phyloP scores from a whole-genome alignment of 2,113 vertebrate species.

The Halcyon malimbica region DNA sequence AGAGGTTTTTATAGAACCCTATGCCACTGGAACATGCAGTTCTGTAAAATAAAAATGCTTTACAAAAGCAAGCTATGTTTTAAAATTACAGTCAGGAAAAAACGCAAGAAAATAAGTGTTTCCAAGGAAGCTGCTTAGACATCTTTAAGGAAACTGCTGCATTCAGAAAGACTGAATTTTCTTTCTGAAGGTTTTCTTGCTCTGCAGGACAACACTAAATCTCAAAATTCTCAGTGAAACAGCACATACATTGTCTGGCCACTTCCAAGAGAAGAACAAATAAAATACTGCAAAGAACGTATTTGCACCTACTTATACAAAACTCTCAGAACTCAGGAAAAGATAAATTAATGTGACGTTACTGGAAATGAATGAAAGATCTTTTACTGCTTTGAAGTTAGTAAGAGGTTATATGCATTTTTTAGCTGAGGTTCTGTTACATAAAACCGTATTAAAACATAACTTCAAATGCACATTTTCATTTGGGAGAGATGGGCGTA shows the following conservation, averaged over 20 bases:
- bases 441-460: slow-evolving; percentile 10
- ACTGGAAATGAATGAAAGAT: slow-evolving; percentile 42
- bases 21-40: neutral
- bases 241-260: neutral
- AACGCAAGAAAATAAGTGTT: neutral
- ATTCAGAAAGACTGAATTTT: neutral
- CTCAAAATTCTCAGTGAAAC: neutral
- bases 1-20: neutral
- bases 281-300: neutral
- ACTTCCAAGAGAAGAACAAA: slow-evolving; percentile 11
- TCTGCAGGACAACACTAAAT: neutral
- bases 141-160: neutral
- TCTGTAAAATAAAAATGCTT: neutral
- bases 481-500: neutral
- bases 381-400: slow-evolving; percentile 20
- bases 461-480: neutral
- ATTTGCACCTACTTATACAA: neutral
- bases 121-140: neutral
- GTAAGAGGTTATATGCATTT: neutral
- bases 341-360: slow-evolving; percentile 23
- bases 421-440: neutral
- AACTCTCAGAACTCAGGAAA: neutral
- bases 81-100: neutral
- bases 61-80: neutral
- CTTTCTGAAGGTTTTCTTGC: neutral